Conservation (phyloP, 1,140 invertebrate species). For the Bombus picipes region DNA sequence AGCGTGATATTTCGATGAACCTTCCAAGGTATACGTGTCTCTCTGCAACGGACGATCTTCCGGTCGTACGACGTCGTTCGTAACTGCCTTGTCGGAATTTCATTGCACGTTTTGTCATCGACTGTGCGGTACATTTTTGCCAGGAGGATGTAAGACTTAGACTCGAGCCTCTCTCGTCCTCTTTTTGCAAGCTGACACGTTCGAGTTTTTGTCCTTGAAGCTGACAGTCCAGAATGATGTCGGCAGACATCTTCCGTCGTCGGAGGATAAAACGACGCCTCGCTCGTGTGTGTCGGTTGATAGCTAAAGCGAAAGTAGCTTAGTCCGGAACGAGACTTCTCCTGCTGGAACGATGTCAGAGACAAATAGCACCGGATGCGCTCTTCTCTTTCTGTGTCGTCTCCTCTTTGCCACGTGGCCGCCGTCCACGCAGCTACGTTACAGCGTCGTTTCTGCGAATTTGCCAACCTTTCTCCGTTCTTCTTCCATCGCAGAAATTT, state of each 20-base stretch:
- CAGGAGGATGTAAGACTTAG: conserved; percentile 20
- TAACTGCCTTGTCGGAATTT: conserved; percentile 1
- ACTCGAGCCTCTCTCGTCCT: not conserved
- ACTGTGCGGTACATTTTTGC: not conserved
- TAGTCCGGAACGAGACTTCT: conserved; percentile 60
- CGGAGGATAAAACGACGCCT: conserved; percentile 44
- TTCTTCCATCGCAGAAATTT: not conserved
- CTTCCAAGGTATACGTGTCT: not conserved
- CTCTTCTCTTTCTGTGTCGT: conserved; percentile 30
- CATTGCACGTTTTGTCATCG: conserved; percentile 7
- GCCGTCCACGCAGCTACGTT: not conserved
- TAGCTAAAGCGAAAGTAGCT: conserved; percentile 43
- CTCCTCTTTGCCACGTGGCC: conserved; percentile 8
- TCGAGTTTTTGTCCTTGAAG: conserved; percentile 19
- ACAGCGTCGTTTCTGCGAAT: conserved; percentile 38
- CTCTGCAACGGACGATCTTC: not conserved
- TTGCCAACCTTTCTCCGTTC: not conserved
- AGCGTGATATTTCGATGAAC: not conserved
- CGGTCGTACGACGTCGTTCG: not conserved
- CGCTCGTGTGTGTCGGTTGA: conserved; percentile 17
- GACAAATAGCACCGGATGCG: conserved; percentile 59
- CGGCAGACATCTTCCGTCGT: conserved; percentile 15
- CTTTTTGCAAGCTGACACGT: conserved; percentile 1
- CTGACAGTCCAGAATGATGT: conserved; percentile 17
- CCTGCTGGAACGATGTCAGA: conserved; percentile 51